A percentile compares a stretch with the other conserved stretches of the same genome.
Conservation (phyloP, 2,888 invertebrate genomes). For the Phaedon cochleariae region DNA sequence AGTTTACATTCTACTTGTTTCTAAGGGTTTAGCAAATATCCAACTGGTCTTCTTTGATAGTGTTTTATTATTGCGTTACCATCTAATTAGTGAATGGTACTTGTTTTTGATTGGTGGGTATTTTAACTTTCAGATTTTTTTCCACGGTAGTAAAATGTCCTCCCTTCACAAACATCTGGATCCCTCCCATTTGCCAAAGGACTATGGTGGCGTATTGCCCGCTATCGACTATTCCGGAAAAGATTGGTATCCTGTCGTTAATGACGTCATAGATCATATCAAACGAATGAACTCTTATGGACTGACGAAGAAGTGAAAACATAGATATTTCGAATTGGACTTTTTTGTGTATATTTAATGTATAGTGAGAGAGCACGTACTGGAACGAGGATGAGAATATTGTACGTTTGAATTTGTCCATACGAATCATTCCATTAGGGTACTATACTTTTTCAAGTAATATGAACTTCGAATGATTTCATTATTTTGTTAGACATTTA, state of each 20-base stretch:
- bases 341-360: background rate
- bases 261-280: conserved; percentile 71
- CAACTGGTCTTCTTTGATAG: no score
- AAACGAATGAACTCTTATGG: conserved; percentile 76
- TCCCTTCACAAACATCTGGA: conserved; percentile 78
- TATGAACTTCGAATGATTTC: no score
- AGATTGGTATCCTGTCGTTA: conserved; percentile 80
- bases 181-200: conserved; percentile 74
- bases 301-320: conserved; percentile 61
- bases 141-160: conserved; percentile 82
- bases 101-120: no score
- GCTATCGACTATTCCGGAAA: conserved; percentile 79
- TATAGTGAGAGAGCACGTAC: background rate
- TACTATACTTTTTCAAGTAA: no score
- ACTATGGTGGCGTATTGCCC: conserved; percentile 80
- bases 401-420: background rate
- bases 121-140: conserved; percentile 80
- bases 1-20: no score
- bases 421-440: background rate
- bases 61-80: no score
- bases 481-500: no score
- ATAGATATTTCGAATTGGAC: background rate
- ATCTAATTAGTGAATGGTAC: no score
- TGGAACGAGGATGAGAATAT: no score
- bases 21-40: no score